Evolutionary conservation across 2,888 invertebrate species (phyloP).

Genomic region (Brachycybe producta): DNA sequence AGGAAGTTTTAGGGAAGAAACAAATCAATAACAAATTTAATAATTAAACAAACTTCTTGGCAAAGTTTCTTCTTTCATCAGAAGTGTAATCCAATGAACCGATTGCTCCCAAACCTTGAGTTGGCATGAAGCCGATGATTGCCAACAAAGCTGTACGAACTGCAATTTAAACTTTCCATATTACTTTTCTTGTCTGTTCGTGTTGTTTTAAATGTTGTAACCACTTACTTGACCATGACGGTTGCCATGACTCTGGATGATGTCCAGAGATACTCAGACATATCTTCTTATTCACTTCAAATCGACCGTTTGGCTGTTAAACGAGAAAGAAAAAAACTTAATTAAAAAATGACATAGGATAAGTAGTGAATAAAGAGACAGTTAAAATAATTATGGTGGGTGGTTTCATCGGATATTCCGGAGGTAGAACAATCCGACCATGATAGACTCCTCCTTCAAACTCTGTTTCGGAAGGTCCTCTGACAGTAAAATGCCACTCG

Average conservation of each 20-base stretch:
- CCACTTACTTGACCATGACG: conserved; percentile 77
- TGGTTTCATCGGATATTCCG: conserved; percentile 95
- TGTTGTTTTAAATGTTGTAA: conserved; percentile 6
- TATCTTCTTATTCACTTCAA: conserved; percentile 86
- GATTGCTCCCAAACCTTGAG: conserved; percentile 75
- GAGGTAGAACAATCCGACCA: conserved; percentile 76
- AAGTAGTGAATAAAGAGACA: conserved; percentile 38
- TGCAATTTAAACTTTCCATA: conserved; percentile 24
- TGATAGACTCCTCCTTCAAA: conserved; percentile 86
- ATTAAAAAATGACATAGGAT: neutral
- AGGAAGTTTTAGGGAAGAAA: neutral
- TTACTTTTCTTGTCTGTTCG: neutral
- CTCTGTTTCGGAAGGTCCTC: conserved; percentile 74
- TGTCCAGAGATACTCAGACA: conserved; percentile 89
- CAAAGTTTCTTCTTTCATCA: conserved; percentile 67
- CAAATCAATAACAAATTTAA: conserved; percentile 1
- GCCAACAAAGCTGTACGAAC: conserved; percentile 80
- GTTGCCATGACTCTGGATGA: conserved; percentile 97
- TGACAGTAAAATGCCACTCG: conserved; percentile 94
- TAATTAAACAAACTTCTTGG: conserved; percentile 47
- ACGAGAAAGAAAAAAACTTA: conserved; percentile 20
- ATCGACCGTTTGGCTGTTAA: conserved; percentile 83
- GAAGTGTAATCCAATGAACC: conserved; percentile 77
- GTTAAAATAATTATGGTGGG: conserved; percentile 86
- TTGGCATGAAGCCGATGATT: conserved; percentile 87